Base-by-base conservation (phyloP, 1,140 invertebrate genomes). In the Drosophila nasuta region DNA sequence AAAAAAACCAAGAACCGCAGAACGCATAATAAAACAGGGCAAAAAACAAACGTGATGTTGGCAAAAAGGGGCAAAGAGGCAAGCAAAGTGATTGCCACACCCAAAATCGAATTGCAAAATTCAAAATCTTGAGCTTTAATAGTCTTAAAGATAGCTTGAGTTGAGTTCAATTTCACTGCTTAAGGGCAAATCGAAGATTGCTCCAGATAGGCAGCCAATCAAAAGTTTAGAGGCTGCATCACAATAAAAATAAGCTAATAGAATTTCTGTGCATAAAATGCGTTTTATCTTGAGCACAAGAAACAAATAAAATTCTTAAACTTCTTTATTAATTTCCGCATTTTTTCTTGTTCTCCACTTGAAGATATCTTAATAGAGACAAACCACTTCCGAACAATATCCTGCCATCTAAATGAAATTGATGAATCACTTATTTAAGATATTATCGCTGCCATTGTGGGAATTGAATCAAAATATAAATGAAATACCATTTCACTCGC, bases 31-130 rank as follows among this genome's bases (percentile, higher is more conserved):
- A 38, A 59, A 68, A 38, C 2, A 7, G 20, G 6, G 30, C 3
- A 28, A 13, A 20, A 64, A 52, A 38, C 20, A 64, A 64, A 52
- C 20, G 20, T 52, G 20, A 52, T 30, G 11, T 43, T 56, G 41
- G 41, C 1, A 56, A n/a, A 51, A 51, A 38, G 13, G 1, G 11
- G 28, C n/a, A 52, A n/a, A 49, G 11, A 33, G 13, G 15, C 35
- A 45, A 25, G 15, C 35, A 45, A 25, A 58, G 25, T 56, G 38
- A 15, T 56, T 56, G 13, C 3, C 8, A 15, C 25, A 28, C 11
- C 13, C 8, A 51, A 17, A 28, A 60, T 46, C n/a, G 41, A 20
- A 33, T 28, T 7, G 25, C 17, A 30, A 13, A 13, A 43, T 43
- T 43, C 41, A 43, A 43, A 43, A 43, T 43, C 41, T 43, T 43